A percentile compares a stretch with the other conserved stretches of the same genome.
Evolutionary conservation across 1,140 invertebrate species (phyloP).

Genomic region (Spodoptera litura): DNA sequence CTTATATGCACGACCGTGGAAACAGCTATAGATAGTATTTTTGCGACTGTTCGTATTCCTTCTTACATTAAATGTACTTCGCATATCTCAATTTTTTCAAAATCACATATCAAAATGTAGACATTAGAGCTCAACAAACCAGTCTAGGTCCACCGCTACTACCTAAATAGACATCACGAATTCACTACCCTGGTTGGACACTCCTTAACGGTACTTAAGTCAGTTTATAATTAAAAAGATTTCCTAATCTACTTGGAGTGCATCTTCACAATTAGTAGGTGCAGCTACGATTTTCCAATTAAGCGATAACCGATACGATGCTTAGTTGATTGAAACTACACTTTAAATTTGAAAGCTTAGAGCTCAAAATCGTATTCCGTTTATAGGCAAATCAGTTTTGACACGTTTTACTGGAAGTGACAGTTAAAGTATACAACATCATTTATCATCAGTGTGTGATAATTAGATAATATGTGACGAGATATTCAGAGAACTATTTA

Average conservation of each 20-base stretch:
- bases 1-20: no score
- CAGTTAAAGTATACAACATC: background rate
- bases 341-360: background rate
- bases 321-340: background rate
- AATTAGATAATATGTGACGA: background rate
- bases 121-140: no score
- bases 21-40: no score
- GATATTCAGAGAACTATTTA: no score
- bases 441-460: background rate
- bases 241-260: slow-evolving; percentile 28
- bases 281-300: slow-evolving; percentile 60
- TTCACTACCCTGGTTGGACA: background rate
- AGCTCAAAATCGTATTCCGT: background rate
- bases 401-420: background rate
- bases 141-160: no score
- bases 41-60: no score
- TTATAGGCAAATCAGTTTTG: background rate
- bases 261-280: slow-evolving; percentile 49
- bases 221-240: slow-evolving; percentile 30
- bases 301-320: slow-evolving; percentile 51
- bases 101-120: no score
- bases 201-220: background rate
- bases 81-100: no score
- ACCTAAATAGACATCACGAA: background rate
- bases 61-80: no score